Percentiles rank a stretch among this genome's conserved stretches.
Conservation (phyloP, 2,797 vertebrate species). For the Urophycis tenuis region DNA sequence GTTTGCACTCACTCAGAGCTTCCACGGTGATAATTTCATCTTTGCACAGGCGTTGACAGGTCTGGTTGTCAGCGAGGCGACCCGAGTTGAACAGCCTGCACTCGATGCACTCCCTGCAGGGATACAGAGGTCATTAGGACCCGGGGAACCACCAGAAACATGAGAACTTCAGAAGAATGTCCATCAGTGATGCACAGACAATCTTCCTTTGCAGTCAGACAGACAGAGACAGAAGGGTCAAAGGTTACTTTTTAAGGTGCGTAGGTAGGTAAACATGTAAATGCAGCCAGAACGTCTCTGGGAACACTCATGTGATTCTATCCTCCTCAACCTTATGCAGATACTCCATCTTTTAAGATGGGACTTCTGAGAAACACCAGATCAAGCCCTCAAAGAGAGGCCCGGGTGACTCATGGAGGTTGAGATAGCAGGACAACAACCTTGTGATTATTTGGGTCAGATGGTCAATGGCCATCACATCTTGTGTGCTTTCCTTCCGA, state of each 20-base stretch:
- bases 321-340: neutral
- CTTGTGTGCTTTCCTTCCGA: constrained; percentile 18
- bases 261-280: neutral
- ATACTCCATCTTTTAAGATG: neutral
- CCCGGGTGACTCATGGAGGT: neutral
- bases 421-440: neutral
- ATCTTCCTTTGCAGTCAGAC: neutral
- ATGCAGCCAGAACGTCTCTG: neutral
- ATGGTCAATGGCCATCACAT: constrained; percentile 28
- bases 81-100: constrained; percentile 85
- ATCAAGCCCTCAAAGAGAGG: constrained; percentile 12
- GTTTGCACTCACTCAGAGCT: constrained; percentile 75
- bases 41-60: constrained; percentile 81
- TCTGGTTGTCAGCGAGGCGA: constrained; percentile 85
- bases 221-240: neutral
- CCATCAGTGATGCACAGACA: neutral
- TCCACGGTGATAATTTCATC: constrained; percentile 85
- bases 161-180: too few species aligned
- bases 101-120: constrained; percentile 88
- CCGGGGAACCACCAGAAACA: neutral
- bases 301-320: neutral
- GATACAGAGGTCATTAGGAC: neutral
- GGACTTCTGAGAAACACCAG: neutral
- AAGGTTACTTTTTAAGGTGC: neutral
- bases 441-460: constrained; percentile 30